Evolutionary conservation across 92 coral and sea anemone species (phyloP).

Genomic region (Bergia sp.): DNA sequence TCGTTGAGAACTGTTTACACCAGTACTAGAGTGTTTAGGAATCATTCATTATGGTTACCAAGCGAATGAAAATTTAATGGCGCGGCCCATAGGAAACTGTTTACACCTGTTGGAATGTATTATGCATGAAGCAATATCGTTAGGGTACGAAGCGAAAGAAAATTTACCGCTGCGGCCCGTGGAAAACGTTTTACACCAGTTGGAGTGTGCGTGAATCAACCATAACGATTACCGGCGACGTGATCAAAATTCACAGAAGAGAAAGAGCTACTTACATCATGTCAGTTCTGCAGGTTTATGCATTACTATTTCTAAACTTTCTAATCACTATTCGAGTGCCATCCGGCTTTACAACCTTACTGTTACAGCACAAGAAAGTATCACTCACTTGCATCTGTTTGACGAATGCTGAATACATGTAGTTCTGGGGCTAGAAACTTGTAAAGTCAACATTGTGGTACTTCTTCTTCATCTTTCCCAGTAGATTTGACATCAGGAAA

Average conservation of each 20-base stretch:
- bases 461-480: neutral
- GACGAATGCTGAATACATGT: neutral
- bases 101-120: neutral
- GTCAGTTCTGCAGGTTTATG: conserved; percentile 1
- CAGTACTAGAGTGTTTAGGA: conserved; percentile 3
- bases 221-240: neutral
- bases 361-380: conserved; percentile 12
- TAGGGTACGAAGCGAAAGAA: conserved; percentile 11
- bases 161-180: neutral
- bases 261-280: neutral
- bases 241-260: conserved; percentile 9
- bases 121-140: neutral
- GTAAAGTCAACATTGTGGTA: conserved; percentile 7
- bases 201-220: conserved; percentile 5
- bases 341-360: no score
- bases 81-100: neutral
- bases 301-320: conserved; percentile 6
- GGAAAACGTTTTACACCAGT: neutral
- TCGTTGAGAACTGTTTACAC: neutral
- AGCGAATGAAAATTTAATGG: conserved; percentile 4
- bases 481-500: neutral
- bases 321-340: conserved; percentile 8
- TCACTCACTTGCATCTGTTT: conserved; percentile 17
- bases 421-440: conserved; percentile 7
- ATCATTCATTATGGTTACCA: conserved; percentile 16